These are phyloP conservation scores for Halichoeres trimaculatus DNA, from an alignment of 2,113 vertebrate genomes.

Conservation along the genomic window DNA sequence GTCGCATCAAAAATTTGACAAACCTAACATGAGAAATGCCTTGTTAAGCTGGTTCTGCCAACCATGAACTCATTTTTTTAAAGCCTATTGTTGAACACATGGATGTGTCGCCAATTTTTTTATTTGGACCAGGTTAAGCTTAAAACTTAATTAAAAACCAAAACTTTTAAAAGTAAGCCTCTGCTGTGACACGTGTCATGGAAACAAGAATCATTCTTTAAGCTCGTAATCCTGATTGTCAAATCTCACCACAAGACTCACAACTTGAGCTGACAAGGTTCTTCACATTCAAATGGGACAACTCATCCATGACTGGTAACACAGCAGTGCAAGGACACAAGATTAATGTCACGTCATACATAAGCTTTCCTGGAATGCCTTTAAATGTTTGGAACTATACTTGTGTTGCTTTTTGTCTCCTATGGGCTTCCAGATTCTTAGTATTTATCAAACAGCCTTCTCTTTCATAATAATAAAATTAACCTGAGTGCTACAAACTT, in stretches of 20 bases:
- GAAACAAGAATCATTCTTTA: neutral
- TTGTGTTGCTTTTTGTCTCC: neutral
- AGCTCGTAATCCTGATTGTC: neutral
- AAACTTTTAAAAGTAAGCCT: neutral
- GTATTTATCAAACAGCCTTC: neutral
- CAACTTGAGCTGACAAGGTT: slow-evolving; percentile 4
- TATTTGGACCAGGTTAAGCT: neutral
- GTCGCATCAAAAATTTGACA: neutral
- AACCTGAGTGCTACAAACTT: neutral
- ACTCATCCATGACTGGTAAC: slow-evolving; percentile 8
- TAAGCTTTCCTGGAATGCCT: neutral
- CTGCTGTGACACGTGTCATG: neutral
- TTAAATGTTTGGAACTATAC: neutral
- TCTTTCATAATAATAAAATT: neutral
- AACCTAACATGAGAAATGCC: neutral
- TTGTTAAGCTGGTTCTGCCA: neutral
- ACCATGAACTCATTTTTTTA: neutral
- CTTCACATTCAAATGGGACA: slow-evolving; percentile 15
- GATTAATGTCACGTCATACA: neutral
- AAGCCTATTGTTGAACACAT: neutral
- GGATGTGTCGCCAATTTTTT: neutral
- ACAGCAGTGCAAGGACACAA: neutral
- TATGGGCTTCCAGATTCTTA: neutral
- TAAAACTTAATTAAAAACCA: neutral
- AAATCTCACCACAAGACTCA: slow-evolving; percentile 2